Evolutionary conservation across 37 sponge, comb jelly and placozoan genomes (phyloP).

Genomic region (Theonella swinhoei): DNA sequence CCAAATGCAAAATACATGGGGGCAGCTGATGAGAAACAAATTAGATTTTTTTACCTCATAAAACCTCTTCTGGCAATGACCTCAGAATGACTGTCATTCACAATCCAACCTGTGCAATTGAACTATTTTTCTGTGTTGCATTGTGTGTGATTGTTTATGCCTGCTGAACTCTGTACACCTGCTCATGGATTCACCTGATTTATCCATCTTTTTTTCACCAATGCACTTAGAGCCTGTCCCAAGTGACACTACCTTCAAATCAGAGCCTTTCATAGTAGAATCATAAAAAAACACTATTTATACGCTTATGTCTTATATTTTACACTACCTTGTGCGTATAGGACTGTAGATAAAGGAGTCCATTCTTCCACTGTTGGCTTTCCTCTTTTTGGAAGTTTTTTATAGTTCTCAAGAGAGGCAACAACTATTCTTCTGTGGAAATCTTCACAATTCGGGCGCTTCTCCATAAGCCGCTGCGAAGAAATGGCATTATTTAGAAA

Average conservation of each 20-base stretch:
- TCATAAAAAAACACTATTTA: no score
- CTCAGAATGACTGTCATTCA: conserved; percentile 92
- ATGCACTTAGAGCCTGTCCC: conserved; percentile 97
- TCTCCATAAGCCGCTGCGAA: neutral
- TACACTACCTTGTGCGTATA: neutral
- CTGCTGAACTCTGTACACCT: neutral
- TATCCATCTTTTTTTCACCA: conserved; percentile 63
- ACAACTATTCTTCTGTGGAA: conserved; percentile 22
- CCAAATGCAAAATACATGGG: no score
- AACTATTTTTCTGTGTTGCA: neutral
- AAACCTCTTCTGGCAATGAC: conserved; percentile 79
- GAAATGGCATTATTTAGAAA: conserved; percentile 13
- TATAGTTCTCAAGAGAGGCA: conserved; percentile 43
- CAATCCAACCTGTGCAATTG: conserved; percentile 59
- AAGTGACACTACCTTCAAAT: conserved; percentile 72
- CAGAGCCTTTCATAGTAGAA: neutral
- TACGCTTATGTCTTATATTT: no score
- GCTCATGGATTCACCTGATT: conserved; percentile 38
- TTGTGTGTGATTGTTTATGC: neutral
- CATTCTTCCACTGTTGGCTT: conserved; percentile 68
- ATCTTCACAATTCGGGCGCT: neutral
- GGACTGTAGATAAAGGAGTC: conserved; percentile 72
- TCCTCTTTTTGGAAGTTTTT: conserved; percentile 55
- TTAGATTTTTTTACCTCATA: conserved; percentile 35
- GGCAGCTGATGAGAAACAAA: neutral